Percentiles rank a stretch among this genome's conserved stretches.
Evolutionary conservation across 2,888 invertebrate species (phyloP).

Genomic region (Gortyna flavago): DNA sequence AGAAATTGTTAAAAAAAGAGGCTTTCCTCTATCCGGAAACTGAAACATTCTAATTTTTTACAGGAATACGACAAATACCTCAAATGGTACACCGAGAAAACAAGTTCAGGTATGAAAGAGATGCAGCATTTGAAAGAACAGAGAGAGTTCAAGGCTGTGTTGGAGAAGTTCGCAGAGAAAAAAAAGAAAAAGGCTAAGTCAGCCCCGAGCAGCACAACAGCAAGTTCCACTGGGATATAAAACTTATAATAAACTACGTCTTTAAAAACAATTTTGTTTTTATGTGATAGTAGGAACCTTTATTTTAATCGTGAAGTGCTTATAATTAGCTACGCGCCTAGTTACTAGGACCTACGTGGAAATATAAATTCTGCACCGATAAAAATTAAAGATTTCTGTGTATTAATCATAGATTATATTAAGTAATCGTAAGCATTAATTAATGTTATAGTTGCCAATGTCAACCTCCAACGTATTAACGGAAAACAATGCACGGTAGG

Average conservation of each 20-base stretch:
- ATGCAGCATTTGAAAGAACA: conserved; percentile 73
- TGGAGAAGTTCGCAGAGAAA: conserved; percentile 71
- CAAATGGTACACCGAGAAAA: conserved; percentile 80
- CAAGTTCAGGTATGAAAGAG: conserved; percentile 77
- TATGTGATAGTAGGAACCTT: neutral
- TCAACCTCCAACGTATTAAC: neutral
- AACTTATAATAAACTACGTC: conserved; percentile 17
- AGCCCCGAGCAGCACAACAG: conserved; percentile 23
- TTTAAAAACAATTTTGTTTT: neutral
- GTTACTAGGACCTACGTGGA: neutral
- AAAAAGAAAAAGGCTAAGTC: conserved; percentile 69
- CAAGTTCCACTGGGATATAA: conserved; percentile 21
- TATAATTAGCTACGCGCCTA: conserved; percentile 8
- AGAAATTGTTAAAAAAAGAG: neutral
- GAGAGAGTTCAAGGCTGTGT: conserved; percentile 70
- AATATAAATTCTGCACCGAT: neutral
- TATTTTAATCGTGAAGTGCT: neutral
- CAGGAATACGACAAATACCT: conserved; percentile 81
- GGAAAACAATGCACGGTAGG: neutral
- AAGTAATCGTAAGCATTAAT: neutral
- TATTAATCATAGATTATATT: neutral
- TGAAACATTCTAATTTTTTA: neutral
- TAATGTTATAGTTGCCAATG: neutral
- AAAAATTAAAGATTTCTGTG: neutral
- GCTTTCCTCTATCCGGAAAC: neutral